Evolutionary conservation across 2,113 vertebrate species (phyloP).

Genomic region (Phoxinus phoxinus): DNA sequence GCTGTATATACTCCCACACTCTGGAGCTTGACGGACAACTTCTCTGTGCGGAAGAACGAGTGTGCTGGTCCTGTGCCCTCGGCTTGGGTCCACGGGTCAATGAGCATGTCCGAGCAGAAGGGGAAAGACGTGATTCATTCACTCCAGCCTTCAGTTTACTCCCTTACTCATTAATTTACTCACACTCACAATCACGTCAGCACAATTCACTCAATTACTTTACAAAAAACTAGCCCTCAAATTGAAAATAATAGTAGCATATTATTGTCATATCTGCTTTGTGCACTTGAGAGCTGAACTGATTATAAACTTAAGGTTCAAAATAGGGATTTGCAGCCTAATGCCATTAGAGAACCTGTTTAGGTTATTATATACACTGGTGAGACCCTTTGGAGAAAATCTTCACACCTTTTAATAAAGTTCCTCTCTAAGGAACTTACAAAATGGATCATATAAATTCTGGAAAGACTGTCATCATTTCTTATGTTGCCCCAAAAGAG

Average conservation of each 20-base stretch:
- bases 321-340: neutral
- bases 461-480: neutral
- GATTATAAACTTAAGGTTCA: neutral
- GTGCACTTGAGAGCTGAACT: neutral
- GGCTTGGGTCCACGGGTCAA: constrained; percentile 40
- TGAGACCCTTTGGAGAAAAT: neutral
- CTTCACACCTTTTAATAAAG: neutral
- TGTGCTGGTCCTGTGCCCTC: constrained; percentile 42
- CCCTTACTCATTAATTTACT: constrained; percentile 38
- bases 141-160: constrained; percentile 22
- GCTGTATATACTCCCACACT: constrained; percentile 12
- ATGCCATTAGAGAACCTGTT: neutral
- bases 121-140: constrained; percentile 37
- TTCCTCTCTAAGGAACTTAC: neutral
- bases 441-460: neutral
- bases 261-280: neutral
- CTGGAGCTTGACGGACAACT: constrained; percentile 16
- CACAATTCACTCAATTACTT: neutral
- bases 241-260: neutral
- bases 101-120: constrained; percentile 43
- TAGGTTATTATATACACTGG: neutral
- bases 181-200: constrained; percentile 17
- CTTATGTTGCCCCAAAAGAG: neutral
- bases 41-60: constrained; percentile 18
- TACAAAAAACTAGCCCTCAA: neutral